Base-by-base conservation (phyloP, 2,113 vertebrate species). In the Nannospalax galili region DNA sequence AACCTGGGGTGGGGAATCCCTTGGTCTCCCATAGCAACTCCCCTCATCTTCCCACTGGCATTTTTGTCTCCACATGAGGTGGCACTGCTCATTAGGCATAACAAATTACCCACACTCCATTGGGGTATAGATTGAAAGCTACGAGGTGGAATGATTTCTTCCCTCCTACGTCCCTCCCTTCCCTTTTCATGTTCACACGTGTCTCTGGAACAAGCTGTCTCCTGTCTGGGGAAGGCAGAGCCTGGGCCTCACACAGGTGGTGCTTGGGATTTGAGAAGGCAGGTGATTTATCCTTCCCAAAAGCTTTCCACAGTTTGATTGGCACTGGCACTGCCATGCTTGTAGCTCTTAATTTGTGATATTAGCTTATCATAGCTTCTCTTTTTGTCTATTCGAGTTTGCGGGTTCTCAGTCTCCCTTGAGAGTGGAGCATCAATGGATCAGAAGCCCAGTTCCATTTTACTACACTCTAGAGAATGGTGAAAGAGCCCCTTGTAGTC, bases 141-240 rank as follows among this genome's bases (percentile, higher is more conserved):
- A 58, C 0, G 32, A 95, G 85, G 42, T 52, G 37, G 86, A 86
- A 62, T 30, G 82, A 81, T 90, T 75, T 93, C 52, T 80, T 48
- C n/a, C 35, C 35, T 62, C 24, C 69, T n/a, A 62, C 88, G 88
- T 87, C 77, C 91, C 77, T 92, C 42, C 82, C 82, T 84, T 94
- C 48, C 56, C 56, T 88, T 81, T 94, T 88, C 82, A 90, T 45
- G 77, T 65, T 96, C 64, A 74, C 93, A 96, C 90, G 91, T 81
- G 42, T 88, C 40, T 94, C 82, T 0, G 5, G 64, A 87, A 85
- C 75, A 89, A 89, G 75, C 35, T 90, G 78, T 91, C 89, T 95
- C 87, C 90, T 84, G 65, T 91, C 64, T 84, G 82, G 75, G 82
- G 80, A 97, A 93, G 70, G 74, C 82, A 88, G 52, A 67, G 88